These are phyloP conservation scores for Vollenhovia emeryi DNA, from an alignment of 1,140 invertebrate genomes.

Conservation along the genomic window DNA sequence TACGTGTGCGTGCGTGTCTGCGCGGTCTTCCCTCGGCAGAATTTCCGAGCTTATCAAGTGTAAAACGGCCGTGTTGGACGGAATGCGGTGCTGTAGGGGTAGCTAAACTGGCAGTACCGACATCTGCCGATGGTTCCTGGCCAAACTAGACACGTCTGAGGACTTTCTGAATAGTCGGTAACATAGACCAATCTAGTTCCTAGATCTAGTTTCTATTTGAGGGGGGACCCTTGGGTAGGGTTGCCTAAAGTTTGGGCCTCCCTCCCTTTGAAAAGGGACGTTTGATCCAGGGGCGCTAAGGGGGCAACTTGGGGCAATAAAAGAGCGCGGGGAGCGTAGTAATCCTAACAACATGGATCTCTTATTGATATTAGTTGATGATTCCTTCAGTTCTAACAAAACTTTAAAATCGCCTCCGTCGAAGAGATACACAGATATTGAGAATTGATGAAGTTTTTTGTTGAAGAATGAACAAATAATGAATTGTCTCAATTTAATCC, in stretches of 20 bases:
- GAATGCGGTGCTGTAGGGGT: slow-evolving; percentile 62
- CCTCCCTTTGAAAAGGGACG: slow-evolving; percentile 14
- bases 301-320: slow-evolving; percentile 17
- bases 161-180: slow-evolving; percentile 77
- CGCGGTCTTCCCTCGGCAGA: background rate
- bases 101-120: slow-evolving; percentile 74
- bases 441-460: background rate
- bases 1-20: background rate
- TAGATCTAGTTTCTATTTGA: slow-evolving; percentile 62
- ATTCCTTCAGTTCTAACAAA: background rate
- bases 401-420: slow-evolving; percentile 37
- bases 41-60: slow-evolving; percentile 46
- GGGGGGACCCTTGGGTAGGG: slow-evolving; percentile 60
- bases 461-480: slow-evolving; percentile 15
- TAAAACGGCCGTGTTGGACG: slow-evolving; percentile 45
- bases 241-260: slow-evolving; percentile 71
- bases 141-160: slow-evolving; percentile 41
- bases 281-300: slow-evolving; percentile 35
- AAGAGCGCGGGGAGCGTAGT: background rate
- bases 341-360: slow-evolving; percentile 41
- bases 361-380: slow-evolving; percentile 6
- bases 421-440: background rate
- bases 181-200: slow-evolving; percentile 72
- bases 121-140: slow-evolving; percentile 75
- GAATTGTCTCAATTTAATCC: background rate